Evolutionary conservation across 92 coral and sea anemone species (phyloP).

Genomic region (Actinostola sp.): DNA sequence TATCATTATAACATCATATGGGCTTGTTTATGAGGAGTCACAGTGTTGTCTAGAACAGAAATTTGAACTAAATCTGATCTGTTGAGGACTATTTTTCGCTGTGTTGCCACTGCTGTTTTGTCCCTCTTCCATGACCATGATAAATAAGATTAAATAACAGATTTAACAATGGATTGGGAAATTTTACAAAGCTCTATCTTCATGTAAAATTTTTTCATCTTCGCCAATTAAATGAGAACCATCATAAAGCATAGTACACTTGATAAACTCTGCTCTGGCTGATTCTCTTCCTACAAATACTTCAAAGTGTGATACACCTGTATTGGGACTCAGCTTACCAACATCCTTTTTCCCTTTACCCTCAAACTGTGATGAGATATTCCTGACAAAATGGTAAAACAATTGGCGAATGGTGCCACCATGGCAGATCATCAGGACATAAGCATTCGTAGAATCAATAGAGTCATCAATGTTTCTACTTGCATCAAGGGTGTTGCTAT

Average conservation of each 20-base stretch:
- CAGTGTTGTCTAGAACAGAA: too few species aligned
- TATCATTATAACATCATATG: too few species aligned
- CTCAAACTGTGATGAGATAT: conserved; percentile 47
- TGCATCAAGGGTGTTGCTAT: not conserved
- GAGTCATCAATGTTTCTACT: not conserved
- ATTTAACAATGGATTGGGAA: not conserved
- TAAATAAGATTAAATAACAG: too few species aligned
- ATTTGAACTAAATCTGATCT: too few species aligned
- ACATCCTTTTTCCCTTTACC: conserved; percentile 15
- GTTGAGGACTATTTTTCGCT: too few species aligned
- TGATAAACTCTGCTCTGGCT: conserved; percentile 52
- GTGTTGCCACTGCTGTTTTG: too few species aligned
- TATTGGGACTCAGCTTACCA: conserved; percentile 58
- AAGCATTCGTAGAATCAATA: conserved; percentile 19
- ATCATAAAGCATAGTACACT: conserved; percentile 65
- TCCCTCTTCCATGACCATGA: too few species aligned
- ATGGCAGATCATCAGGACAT: conserved; percentile 75
- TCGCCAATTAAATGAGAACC: conserved; percentile 58
- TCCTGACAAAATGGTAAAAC: conserved; percentile 47
- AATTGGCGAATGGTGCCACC: conserved; percentile 87
- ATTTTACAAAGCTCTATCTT: conserved; percentile 21
- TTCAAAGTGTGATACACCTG: conserved; percentile 79
- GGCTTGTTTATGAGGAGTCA: too few species aligned
- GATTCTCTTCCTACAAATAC: conserved; percentile 48
- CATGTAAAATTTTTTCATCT: conserved; percentile 23